phyloP scores from a whole-genome alignment of 2,888 invertebrate species.

The Shargacucullia verbasci region DNA sequence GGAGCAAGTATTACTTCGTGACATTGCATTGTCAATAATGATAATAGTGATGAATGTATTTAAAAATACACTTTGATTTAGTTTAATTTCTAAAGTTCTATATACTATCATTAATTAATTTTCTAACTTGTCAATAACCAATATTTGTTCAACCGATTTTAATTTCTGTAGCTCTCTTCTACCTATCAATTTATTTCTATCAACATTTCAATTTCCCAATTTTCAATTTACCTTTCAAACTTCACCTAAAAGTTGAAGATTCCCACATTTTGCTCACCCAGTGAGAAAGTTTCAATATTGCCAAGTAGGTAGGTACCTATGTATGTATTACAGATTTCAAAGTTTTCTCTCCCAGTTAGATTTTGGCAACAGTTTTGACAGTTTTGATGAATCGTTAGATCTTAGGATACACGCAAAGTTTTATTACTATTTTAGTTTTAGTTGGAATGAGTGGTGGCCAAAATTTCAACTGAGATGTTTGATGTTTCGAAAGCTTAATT shows the following conservation, averaged over 20 bases:
- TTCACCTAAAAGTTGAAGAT: slow-evolving; percentile 34
- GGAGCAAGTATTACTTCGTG: no score
- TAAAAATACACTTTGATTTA: no score
- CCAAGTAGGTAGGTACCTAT: slow-evolving; percentile 25
- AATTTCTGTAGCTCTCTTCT: not conserved
- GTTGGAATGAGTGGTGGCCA: slow-evolving; percentile 13
- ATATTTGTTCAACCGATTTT: not conserved
- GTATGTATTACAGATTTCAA: slow-evolving; percentile 45
- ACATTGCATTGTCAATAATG: no score
- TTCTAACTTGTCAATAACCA: no score
- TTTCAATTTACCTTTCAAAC: slow-evolving; percentile 30
- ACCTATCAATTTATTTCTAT: slow-evolving; percentile 7
- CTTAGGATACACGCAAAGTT: slow-evolving; percentile 37
- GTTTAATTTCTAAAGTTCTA: no score
- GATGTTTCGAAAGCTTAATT: not conserved
- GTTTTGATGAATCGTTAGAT: slow-evolving; percentile 54
- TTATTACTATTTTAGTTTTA: slow-evolving; percentile 46
- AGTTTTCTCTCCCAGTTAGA: slow-evolving; percentile 42
- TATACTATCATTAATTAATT: no score
- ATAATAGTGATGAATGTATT: no score
- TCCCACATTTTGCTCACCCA: slow-evolving; percentile 34
- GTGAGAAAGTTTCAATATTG: slow-evolving; percentile 37
- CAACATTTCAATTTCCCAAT: slow-evolving; percentile 18
- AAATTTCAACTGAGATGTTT: slow-evolving; percentile 9
- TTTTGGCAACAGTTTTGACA: slow-evolving; percentile 49